Percentiles rank a stretch among this genome's conserved stretches.
Evolutionary conservation across 2,888 invertebrate species (phyloP).

Genomic region (Ophion costatus): DNA sequence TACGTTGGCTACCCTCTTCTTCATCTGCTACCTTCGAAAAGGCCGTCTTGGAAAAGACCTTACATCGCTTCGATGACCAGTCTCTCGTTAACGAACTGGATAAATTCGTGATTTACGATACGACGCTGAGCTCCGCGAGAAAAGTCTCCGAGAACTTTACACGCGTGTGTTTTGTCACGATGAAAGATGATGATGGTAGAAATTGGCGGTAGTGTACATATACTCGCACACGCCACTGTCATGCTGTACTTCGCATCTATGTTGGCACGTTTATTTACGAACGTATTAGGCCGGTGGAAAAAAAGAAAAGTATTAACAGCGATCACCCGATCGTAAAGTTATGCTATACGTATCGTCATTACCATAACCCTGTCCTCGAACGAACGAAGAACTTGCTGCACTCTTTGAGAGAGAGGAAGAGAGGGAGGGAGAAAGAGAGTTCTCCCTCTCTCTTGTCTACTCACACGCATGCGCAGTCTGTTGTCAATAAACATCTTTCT

Average conservation of each 20-base stretch:
- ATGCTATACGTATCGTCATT: conserved; percentile 56
- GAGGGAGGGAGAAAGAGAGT: conserved; percentile 2
- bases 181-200: conserved; percentile 53
- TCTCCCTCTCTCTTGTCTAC: too few relatives aligned
- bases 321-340: conserved; percentile 54
- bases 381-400: conserved; percentile 12
- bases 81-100: conserved; percentile 66
- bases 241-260: not conserved
- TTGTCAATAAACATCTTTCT: too few relatives aligned
- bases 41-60: conserved; percentile 15
- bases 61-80: conserved; percentile 20
- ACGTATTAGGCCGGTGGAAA: conserved; percentile 10
- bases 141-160: conserved; percentile 20
- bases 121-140: conserved; percentile 27
- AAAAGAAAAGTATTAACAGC: conserved; percentile 36
- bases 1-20: not conserved
- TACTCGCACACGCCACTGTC: conserved; percentile 13
- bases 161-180: conserved; percentile 62
- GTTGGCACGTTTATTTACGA: not conserved
- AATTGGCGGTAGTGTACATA: conserved; percentile 24
- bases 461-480: too few relatives aligned
- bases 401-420: not conserved
- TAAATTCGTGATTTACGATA: conserved; percentile 72
- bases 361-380: conserved; percentile 49
- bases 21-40: conserved; percentile 19